Conservation (phyloP, 2,113 vertebrate genomes). For the Setophaga kirtlandii region DNA sequence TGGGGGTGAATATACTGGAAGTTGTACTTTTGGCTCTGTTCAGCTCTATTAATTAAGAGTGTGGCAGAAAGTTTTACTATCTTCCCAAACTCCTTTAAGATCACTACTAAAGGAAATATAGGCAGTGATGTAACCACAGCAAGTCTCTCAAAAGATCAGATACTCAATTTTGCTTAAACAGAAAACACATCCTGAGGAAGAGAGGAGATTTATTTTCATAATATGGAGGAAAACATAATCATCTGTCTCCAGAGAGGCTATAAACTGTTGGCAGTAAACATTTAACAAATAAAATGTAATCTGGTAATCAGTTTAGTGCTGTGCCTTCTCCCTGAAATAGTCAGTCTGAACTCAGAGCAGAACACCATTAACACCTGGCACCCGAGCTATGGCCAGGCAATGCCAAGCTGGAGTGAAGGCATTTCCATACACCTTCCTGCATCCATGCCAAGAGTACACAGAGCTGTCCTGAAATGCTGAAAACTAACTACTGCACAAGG, state of each 20-base stretch:
- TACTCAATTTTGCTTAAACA: neutral
- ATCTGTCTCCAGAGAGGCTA: neutral
- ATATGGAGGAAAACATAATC: neutral
- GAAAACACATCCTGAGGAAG: neutral
- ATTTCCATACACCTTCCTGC: rapidly evolving
- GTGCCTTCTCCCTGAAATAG: neutral
- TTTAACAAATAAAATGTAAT: neutral
- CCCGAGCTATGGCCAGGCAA: rapidly evolving
- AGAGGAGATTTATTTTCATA: neutral
- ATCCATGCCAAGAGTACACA: neutral
- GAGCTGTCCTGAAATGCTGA: neutral
- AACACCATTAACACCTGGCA: neutral
- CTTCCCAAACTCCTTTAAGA: neutral
- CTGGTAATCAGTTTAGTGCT: neutral
- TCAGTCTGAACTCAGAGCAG: neutral
- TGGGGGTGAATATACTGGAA: neutral
- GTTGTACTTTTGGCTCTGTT: neutral
- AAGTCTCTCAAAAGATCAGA: neutral
- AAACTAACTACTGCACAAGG: neutral
- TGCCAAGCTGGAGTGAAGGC: neutral
- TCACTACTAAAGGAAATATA: neutral
- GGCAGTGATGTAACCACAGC: neutral
- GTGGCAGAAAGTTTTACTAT: neutral
- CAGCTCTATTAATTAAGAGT: neutral
- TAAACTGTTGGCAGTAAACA: neutral